These are phyloP conservation scores for Cephus rjabovi DNA, from an alignment of 2,888 invertebrate species.

Conservation along the genomic window DNA sequence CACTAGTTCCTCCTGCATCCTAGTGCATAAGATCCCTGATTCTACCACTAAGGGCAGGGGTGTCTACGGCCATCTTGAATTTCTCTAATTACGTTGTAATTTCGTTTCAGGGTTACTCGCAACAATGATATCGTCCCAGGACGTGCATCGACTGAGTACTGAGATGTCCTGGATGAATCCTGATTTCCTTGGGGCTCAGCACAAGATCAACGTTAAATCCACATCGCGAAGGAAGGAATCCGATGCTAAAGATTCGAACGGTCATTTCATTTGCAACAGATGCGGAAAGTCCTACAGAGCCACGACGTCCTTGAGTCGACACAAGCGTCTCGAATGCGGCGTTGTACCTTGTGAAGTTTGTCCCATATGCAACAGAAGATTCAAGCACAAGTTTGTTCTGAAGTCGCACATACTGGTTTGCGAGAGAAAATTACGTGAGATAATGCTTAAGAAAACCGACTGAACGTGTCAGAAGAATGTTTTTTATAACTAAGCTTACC, in stretches of 20 bases:
- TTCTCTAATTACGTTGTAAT: too few relatives aligned
- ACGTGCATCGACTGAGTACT: not conserved
- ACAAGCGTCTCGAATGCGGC: slow-evolving; percentile 66
- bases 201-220: not conserved
- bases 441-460: slow-evolving; percentile 40
- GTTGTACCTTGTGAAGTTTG: slow-evolving; percentile 64
- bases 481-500: not conserved
- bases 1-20: too few relatives aligned
- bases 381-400: slow-evolving; percentile 66
- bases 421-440: slow-evolving; percentile 44
- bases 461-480: not conserved
- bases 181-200: slow-evolving; percentile 13
- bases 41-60: too few relatives aligned
- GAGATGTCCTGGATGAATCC: slow-evolving; percentile 23
- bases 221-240: too few relatives aligned
- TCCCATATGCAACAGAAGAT: slow-evolving; percentile 63
- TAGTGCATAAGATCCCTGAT: too few relatives aligned
- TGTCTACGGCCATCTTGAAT: too few relatives aligned
- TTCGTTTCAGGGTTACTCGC: slow-evolving; percentile 52
- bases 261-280: slow-evolving; percentile 53
- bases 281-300: slow-evolving; percentile 65
- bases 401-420: slow-evolving; percentile 59
- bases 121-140: slow-evolving; percentile 46
- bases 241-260: not conserved
- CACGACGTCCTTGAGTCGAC: slow-evolving; percentile 64